phyloP scores from a whole-genome alignment of 2,797 vertebrate species.

The Zenarchopterus dispar region DNA sequence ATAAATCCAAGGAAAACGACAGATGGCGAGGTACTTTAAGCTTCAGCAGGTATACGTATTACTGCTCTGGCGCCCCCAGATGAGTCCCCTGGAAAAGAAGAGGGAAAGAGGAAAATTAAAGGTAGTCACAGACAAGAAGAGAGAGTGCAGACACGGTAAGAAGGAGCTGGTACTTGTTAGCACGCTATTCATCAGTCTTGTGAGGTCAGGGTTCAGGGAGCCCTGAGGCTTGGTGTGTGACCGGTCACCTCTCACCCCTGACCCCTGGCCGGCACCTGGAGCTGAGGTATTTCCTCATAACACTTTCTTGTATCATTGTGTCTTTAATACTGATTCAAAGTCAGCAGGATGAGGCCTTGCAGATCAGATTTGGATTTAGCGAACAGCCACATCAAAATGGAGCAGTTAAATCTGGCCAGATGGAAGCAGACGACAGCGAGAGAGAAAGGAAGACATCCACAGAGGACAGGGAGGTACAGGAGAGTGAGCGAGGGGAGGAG shows the following conservation, averaged over 20 bases:
- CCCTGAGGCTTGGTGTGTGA: slow-evolving; percentile 69
- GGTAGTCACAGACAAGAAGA: slow-evolving; percentile 60
- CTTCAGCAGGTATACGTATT: slow-evolving; percentile 66
- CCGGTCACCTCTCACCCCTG: slow-evolving; percentile 69
- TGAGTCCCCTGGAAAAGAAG: slow-evolving; percentile 31
- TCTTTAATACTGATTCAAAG: slow-evolving; percentile 49
- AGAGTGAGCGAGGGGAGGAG: slow-evolving; percentile 40
- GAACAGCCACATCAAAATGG: neutral
- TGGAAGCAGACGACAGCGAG: slow-evolving; percentile 30
- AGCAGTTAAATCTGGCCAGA: slow-evolving; percentile 1
- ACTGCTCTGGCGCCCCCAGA: slow-evolving; percentile 52
- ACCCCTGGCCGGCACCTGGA: slow-evolving; percentile 76
- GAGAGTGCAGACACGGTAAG: slow-evolving; percentile 72
- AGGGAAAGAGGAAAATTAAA: slow-evolving; percentile 13
- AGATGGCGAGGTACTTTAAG: slow-evolving; percentile 68
- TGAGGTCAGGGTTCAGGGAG: slow-evolving; percentile 69
- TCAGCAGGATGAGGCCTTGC: neutral
- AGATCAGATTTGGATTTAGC: slow-evolving; percentile 1
- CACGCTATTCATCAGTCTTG: slow-evolving; percentile 75
- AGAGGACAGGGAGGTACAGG: slow-evolving; percentile 49
- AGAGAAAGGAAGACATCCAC: slow-evolving; percentile 47
- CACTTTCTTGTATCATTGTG: slow-evolving; percentile 61
- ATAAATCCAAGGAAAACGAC: slow-evolving; percentile 69
- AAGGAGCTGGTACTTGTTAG: slow-evolving; percentile 79
- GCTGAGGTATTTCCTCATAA: slow-evolving; percentile 77